Evolutionary conservation across 2,797 vertebrate species (phyloP).

Genomic region (Anableps anableps): DNA sequence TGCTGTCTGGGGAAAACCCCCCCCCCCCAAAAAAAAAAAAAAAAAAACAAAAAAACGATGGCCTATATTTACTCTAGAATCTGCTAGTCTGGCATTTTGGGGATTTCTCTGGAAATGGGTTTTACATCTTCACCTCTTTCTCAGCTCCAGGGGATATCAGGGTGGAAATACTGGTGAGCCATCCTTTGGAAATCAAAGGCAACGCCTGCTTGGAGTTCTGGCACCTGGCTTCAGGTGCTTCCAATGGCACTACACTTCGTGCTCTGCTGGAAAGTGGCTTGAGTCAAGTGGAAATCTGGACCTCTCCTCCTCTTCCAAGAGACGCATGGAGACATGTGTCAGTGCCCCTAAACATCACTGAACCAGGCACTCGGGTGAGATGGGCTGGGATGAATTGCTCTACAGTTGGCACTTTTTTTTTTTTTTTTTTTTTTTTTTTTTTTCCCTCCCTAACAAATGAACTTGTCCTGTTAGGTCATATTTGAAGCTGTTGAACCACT

Average conservation of each 20-base stretch:
- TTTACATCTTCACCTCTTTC: constrained; percentile 3
- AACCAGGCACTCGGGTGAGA: constrained; percentile 80
- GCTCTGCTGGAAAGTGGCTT: constrained; percentile 69
- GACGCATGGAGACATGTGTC: constrained; percentile 81
- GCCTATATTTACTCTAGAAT: no score
- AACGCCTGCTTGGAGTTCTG: constrained; percentile 88
- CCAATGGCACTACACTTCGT: constrained; percentile 73
- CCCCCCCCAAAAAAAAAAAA: no score
- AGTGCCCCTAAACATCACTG: constrained; percentile 63
- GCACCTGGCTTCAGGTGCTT: constrained; percentile 79
- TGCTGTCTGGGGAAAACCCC: no score
- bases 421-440: not conserved
- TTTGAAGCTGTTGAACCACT: constrained; percentile 73
- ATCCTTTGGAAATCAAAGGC: constrained; percentile 60
- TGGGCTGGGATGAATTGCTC: not conserved
- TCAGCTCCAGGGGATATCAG: constrained; percentile 61
- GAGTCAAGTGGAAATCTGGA: constrained; percentile 76
- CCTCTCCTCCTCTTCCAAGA: constrained; percentile 58
- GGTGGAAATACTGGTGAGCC: constrained; percentile 78
- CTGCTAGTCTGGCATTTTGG: not conserved
- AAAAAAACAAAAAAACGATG: no score
- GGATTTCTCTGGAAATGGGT: not conserved
- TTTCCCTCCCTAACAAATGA: not conserved
- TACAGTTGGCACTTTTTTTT: not conserved
- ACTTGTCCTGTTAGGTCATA: constrained; percentile 73